Evolutionary conservation across 2,797 vertebrate species (phyloP).

Genomic region (Pipistrellus nathusii): DNA sequence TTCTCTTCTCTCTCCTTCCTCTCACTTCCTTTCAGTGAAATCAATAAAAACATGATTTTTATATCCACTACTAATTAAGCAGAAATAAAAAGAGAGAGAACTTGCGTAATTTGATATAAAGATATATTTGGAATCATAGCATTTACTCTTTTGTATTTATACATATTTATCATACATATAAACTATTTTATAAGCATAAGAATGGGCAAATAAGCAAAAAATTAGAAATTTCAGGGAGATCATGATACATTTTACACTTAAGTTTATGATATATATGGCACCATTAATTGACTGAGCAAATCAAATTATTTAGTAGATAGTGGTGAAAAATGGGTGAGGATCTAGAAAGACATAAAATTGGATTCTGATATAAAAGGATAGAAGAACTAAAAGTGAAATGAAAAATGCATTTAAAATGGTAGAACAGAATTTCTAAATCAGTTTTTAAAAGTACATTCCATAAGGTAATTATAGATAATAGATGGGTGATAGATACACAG

Average conservation of each 20-base stretch:
- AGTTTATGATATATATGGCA: background rate
- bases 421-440: background rate
- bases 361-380: background rate
- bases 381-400: background rate
- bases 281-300: background rate
- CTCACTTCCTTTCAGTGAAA: background rate
- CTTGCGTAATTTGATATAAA: background rate
- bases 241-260: background rate
- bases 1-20: background rate
- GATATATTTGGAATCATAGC: background rate
- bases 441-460: background rate
- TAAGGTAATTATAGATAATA: background rate
- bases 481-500: background rate
- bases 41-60: background rate
- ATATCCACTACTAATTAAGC: background rate
- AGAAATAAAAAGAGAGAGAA: background rate
- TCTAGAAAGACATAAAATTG: background rate
- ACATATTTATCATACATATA: background rate
- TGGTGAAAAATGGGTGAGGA: background rate
- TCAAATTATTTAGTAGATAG: background rate
- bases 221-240: background rate
- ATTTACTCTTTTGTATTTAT: background rate
- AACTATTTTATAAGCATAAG: background rate
- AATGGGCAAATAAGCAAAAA: background rate
- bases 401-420: background rate